Conservation (phyloP, 2,797 vertebrate species). For the Momotus momota region DNA sequence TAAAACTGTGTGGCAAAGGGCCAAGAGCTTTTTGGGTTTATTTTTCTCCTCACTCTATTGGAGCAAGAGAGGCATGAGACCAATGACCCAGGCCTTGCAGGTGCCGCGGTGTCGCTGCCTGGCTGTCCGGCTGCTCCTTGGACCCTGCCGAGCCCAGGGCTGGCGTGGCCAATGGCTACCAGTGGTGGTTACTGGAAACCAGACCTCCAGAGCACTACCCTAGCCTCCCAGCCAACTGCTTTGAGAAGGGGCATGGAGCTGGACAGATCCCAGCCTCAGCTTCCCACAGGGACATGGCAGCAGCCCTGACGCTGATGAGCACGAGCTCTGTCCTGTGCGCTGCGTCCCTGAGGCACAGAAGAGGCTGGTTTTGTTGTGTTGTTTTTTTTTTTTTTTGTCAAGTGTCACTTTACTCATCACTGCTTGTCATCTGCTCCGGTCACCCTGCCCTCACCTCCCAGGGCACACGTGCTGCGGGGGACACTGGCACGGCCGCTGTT, state of each 20-base stretch:
- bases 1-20: not conserved
- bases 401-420: not conserved
- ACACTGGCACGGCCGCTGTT: not conserved
- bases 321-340: not conserved
- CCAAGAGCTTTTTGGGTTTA: not conserved
- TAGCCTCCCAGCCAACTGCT: not conserved
- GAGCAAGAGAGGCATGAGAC: not conserved
- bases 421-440: not conserved
- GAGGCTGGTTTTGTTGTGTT: too few species aligned
- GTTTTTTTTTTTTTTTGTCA: not conserved
- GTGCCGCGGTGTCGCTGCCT: not conserved
- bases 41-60: not conserved
- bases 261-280: not conserved
- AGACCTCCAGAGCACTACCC: not conserved
- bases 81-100: not conserved
- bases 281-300: not conserved
- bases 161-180: rapidly evolving
- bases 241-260: not conserved
- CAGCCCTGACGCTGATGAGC: not conserved
- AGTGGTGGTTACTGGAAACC: not conserved
- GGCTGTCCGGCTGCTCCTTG: rapidly evolving
- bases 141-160: not conserved
- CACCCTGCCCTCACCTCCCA: not conserved
- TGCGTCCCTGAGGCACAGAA: too few species aligned
- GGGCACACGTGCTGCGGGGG: not conserved